phyloP scores from a whole-genome alignment of 2,113 vertebrate species.

The Tachycineta bicolor region DNA sequence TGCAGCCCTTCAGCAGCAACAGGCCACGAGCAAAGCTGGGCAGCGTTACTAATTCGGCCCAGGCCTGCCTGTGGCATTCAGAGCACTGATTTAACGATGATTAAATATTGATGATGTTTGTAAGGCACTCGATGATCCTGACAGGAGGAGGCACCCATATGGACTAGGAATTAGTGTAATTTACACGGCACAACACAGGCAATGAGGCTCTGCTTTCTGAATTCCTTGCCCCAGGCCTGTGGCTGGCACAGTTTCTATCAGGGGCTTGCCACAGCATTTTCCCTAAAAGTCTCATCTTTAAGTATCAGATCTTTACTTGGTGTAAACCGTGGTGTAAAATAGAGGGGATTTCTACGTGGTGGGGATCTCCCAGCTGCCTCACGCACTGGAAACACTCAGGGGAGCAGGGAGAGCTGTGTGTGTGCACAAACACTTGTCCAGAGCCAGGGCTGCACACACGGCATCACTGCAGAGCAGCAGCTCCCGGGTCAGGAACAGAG shows the following conservation, averaged over 20 bases:
- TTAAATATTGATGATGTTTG: slow-evolving; percentile 49
- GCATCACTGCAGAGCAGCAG: background rate
- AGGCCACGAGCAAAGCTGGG: background rate
- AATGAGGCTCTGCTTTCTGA: background rate
- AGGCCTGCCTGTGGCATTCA: background rate
- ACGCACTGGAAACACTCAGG: background rate
- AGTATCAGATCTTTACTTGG: background rate
- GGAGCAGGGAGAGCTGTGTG: background rate
- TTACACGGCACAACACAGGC: background rate
- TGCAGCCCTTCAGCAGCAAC: background rate
- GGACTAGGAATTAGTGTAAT: background rate
- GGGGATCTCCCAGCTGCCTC: background rate
- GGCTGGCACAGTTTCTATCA: background rate
- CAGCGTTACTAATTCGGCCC: background rate
- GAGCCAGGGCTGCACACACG: background rate
- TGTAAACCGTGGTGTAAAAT: background rate
- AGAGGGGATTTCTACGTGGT: background rate
- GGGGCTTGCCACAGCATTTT: background rate
- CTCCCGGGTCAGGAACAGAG: background rate
- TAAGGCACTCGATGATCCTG: slow-evolving; percentile 14
- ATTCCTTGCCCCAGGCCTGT: background rate
- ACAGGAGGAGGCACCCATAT: background rate
- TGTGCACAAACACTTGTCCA: background rate
- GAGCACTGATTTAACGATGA: background rate
- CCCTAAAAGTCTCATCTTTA: background rate